Evolutionary conservation across 2,888 invertebrate genomes (phyloP).

Genomic region (Drosophila niveifrons): DNA sequence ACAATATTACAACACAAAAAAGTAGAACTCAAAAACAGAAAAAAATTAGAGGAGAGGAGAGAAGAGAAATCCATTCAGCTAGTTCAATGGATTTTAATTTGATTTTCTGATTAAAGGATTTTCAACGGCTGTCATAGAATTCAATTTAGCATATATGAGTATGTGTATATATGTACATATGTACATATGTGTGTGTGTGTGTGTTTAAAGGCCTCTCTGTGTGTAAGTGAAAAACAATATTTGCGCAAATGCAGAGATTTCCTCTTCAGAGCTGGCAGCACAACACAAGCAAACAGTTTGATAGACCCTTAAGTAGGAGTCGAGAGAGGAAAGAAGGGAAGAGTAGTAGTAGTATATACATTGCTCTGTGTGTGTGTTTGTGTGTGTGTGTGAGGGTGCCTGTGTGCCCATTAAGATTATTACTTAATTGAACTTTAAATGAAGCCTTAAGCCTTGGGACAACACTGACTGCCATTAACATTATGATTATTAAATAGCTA

Average conservation of each 20-base stretch:
- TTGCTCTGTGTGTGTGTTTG: slow-evolving; percentile 12
- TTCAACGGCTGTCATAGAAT: slow-evolving; percentile 16
- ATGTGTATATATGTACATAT: slow-evolving; percentile 5
- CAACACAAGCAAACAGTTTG: slow-evolving; percentile 31
- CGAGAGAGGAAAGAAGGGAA: not conserved
- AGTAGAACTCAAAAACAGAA: not conserved
- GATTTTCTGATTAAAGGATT: slow-evolving; percentile 66
- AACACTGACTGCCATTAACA: slow-evolving; percentile 15
- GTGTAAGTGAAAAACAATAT: slow-evolving; percentile 72
- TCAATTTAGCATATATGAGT: slow-evolving; percentile 7
- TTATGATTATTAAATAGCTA: slow-evolving; percentile 29
- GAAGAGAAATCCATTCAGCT: slow-evolving; percentile 7
- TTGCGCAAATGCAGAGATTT: slow-evolving; percentile 62
- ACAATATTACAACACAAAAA: slow-evolving; percentile 2
- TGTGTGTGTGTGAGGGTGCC: slow-evolving; percentile 19
- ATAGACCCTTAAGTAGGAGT: slow-evolving; percentile 13
- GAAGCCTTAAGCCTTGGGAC: slow-evolving; percentile 39
- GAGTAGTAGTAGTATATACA: slow-evolving; percentile 6
- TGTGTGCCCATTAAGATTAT: slow-evolving; percentile 57
- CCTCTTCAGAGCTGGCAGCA: slow-evolving; percentile 12
- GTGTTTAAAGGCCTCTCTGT: slow-evolving; percentile 24
- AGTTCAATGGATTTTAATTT: slow-evolving; percentile 60
- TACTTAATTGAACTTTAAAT: slow-evolving; percentile 72
- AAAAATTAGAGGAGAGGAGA: not conserved
- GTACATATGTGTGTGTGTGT: slow-evolving; percentile 3